Percentiles rank a stretch among this genome's conserved stretches.
Conservation (phyloP, 2,888 invertebrate species). For the Allolobophora icterica region DNA sequence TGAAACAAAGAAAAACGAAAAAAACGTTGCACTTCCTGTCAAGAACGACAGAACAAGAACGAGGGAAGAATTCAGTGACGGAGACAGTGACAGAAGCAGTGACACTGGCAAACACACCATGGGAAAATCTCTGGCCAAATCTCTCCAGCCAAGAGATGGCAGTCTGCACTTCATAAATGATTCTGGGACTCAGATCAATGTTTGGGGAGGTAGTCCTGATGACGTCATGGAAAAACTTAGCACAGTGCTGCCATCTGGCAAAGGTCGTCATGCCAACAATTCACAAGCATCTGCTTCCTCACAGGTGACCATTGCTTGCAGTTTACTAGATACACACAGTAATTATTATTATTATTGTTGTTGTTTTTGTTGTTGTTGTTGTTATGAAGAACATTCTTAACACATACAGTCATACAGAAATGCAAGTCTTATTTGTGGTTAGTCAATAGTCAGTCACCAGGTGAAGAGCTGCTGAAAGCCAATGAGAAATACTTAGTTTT, state of each 20-base stretch:
- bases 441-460: no score
- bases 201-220: slow-evolving; percentile 45
- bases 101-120: neutral
- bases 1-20: slow-evolving; percentile 33
- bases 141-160: neutral
- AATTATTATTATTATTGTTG: no score
- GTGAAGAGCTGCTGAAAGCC: no score
- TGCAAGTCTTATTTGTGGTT: no score
- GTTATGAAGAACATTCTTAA: no score
- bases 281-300: neutral
- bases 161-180: slow-evolving; percentile 45
- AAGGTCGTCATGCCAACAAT: neutral
- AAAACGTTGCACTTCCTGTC: neutral
- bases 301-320: neutral
- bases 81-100: neutral
- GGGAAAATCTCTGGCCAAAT: neutral
- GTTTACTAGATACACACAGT: neutral
- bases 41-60: slow-evolving; percentile 21
- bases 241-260: neutral
- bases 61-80: slow-evolving; percentile 29
- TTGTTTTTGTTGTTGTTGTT: no score
- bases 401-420: no score
- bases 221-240: slow-evolving; percentile 36
- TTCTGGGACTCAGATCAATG: slow-evolving; percentile 49
- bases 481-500: no score